phyloP scores from a whole-genome alignment of 2,113 vertebrate species.

The Planiliza haematocheilus region DNA sequence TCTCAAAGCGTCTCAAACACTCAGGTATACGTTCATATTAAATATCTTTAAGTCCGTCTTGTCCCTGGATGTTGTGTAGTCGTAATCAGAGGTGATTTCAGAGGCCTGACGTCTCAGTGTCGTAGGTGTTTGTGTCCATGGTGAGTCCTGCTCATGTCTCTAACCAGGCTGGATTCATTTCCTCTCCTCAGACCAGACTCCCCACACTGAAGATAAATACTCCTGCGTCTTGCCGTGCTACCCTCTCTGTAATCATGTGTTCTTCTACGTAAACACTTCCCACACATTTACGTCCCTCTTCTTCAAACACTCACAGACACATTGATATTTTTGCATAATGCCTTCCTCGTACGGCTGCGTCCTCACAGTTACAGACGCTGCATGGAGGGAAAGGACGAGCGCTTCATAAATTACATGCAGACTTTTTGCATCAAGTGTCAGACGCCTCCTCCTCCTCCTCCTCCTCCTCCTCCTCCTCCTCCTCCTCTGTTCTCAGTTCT shows the following conservation, averaged over 20 bases:
- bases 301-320: constrained; percentile 7
- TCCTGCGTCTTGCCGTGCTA: too few species aligned
- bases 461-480: constrained; percentile 38
- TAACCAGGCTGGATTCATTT: constrained; percentile 78
- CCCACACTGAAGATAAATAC: not conserved
- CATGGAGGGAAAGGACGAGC: constrained; percentile 39
- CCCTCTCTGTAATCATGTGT: too few species aligned
- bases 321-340: not conserved
- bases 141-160: constrained; percentile 20
- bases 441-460: constrained; percentile 21
- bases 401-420: constrained; percentile 74
- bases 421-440: constrained; percentile 73
- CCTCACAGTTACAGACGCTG: not conserved
- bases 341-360: too few species aligned
- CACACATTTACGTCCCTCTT: not conserved
- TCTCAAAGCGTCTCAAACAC: too few species aligned
- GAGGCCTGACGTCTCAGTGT: not conserved
- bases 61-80: too few species aligned
- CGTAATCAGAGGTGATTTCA: too few species aligned
- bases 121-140: not conserved
- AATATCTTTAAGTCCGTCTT: too few species aligned
- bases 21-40: too few species aligned
- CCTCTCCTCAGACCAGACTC: constrained; percentile 70
- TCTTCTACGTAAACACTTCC: too few species aligned
- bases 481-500: constrained; percentile 45